These are phyloP conservation scores for Drosophila bifasciata DNA, from an alignment of 1,140 invertebrate species.

Conservation along the genomic window DNA sequence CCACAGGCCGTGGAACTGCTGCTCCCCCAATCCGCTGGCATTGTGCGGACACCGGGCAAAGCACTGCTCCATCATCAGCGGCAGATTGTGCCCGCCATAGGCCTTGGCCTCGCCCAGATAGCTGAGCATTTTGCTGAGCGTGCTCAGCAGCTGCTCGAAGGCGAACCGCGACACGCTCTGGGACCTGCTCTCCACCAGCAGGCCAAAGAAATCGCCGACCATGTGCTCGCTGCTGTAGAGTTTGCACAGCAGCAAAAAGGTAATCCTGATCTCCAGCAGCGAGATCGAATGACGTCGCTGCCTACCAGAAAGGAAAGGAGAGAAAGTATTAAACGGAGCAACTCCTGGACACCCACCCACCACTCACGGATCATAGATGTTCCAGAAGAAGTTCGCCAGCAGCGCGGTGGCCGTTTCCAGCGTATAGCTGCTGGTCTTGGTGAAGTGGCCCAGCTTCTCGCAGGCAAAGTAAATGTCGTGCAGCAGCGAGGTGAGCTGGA, in stretches of 20 bases:
- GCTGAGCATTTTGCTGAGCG: conserved; percentile 66
- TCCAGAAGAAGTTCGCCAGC: conserved; percentile 80
- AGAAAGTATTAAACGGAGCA: too few species aligned
- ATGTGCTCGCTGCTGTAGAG: conserved; percentile 67
- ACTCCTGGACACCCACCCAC: background rate
- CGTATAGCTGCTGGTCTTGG: conserved; percentile 49
- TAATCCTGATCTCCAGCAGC: conserved; percentile 74
- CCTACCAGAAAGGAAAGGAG: conserved; percentile 19
- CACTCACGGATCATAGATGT: conserved; percentile 79
- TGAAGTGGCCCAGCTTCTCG: conserved; percentile 78
- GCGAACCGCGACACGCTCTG: conserved; percentile 69
- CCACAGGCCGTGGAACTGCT: conserved; percentile 76
- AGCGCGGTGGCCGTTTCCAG: conserved; percentile 60
- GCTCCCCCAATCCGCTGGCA: conserved; percentile 57
- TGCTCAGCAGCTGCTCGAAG: conserved; percentile 71
- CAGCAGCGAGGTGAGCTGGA: conserved; percentile 75
- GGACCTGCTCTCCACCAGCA: conserved; percentile 59
- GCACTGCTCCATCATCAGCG: conserved; percentile 64
- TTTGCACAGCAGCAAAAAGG: conserved; percentile 76
- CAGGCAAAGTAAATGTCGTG: conserved; percentile 79
- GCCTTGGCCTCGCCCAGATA: conserved; percentile 74
- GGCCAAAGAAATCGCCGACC: conserved; percentile 62
- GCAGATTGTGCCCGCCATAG: conserved; percentile 76
- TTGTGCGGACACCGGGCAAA: conserved; percentile 72
- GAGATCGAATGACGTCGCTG: conserved; percentile 76